phyloP scores from a whole-genome alignment of 2,113 vertebrate species.

The Glaucidium brasilianum region DNA sequence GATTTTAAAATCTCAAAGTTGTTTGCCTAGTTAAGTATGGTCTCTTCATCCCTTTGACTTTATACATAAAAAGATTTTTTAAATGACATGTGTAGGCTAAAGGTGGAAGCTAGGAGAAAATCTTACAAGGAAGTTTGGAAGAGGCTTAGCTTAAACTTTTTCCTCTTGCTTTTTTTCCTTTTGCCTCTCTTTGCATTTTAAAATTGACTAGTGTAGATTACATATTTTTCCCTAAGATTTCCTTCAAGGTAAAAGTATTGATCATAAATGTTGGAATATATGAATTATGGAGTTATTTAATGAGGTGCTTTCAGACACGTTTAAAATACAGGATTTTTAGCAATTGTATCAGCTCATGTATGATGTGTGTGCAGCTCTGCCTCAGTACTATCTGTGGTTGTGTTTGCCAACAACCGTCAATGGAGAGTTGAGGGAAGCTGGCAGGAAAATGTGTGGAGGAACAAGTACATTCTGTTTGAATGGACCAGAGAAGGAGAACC shows the following conservation, averaged over 20 bases:
- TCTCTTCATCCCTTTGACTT: neutral
- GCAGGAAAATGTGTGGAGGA: neutral
- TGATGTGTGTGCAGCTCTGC: neutral
- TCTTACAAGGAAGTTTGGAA: neutral
- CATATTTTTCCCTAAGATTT: neutral
- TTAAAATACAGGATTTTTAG: neutral
- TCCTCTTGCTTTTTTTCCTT: neutral
- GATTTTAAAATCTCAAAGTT: neutral
- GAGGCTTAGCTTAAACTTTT: neutral
- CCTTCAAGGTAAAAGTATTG: neutral
- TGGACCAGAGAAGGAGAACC: neutral
- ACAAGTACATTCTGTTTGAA: neutral
- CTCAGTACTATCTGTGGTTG: neutral
- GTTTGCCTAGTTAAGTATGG: neutral
- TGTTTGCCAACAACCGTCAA: neutral
- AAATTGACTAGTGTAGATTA: neutral
- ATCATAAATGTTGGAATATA: neutral
- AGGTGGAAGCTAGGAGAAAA: neutral
- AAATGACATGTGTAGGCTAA: neutral
- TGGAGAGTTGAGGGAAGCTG: neutral
- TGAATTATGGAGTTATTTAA: neutral
- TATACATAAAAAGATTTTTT: neutral
- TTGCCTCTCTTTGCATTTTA: neutral
- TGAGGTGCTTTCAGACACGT: neutral
- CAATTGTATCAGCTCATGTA: neutral